These are phyloP conservation scores for Pilophorus perplexus DNA, from an alignment of 2,888 invertebrate species.

Conservation along the genomic window DNA sequence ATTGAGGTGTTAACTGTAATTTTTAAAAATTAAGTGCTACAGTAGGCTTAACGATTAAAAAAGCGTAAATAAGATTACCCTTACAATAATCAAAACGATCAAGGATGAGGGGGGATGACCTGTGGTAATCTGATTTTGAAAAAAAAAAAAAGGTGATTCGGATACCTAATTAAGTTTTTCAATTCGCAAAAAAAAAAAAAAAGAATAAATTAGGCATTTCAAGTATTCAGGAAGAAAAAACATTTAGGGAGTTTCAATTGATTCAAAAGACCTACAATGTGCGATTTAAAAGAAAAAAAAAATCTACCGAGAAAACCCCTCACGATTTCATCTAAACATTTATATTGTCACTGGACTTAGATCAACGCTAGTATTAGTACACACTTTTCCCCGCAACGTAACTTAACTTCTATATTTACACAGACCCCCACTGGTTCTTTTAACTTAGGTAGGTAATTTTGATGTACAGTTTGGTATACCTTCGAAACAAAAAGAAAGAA, in stretches of 20 bases:
- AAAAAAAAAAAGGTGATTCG: too few species aligned
- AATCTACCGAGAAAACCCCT: too few species aligned
- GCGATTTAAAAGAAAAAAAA: too few species aligned
- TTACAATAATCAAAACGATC: background rate
- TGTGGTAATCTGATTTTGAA: too few species aligned
- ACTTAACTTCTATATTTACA: constrained; percentile 10
- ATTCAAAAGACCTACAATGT: too few species aligned
- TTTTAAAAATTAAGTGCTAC: constrained; percentile 39
- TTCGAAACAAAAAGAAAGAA: constrained; percentile 1
- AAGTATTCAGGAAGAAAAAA: too few species aligned
- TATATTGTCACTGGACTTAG: constrained; percentile 26
- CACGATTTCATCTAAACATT: background rate
- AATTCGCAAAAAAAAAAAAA: background rate
- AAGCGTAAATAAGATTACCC: constrained; percentile 32
- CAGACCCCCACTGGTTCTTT: constrained; percentile 9
- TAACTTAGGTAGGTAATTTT: constrained; percentile 16
- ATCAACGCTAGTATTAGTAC: constrained; percentile 22
- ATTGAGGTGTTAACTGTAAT: constrained; percentile 35
- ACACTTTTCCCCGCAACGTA: too few species aligned
- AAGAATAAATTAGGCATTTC: too few species aligned
- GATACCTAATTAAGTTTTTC: too few species aligned
- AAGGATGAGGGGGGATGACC: background rate
- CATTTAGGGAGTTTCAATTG: too few species aligned
- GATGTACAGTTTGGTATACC: constrained; percentile 8
- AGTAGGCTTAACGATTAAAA: constrained; percentile 29